Evolutionary conservation across 2,113 vertebrate species (phyloP), one percentile per base, ranked within the genome.

Genomic region (Corythornis madagascariensis): DNA sequence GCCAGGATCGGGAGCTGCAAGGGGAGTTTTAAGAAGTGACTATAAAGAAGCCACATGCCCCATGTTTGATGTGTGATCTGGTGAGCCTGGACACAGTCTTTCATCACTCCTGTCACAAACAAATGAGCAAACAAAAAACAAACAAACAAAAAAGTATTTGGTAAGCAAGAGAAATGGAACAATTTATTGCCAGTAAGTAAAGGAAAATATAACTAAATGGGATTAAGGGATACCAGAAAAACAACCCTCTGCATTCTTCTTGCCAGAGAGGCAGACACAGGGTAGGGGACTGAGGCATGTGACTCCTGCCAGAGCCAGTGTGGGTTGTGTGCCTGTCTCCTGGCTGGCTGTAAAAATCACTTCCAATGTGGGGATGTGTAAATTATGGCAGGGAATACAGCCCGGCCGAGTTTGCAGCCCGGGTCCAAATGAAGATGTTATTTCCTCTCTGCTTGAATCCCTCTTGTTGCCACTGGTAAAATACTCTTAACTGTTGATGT

Each of bases 131-230:
- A 67, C 74, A 3, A 2, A 17, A 1, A 13, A n/a, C 67, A 45
- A 52, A 26, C 24, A 50, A 50, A 24, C 13, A 52, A 25, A 52
- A 52, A 63, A 90, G 57, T 40, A 33, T 72, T 82, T 81, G 73
- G 75, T 79, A 57, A 84, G 48, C 65, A 73, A 81, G 86, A 74
- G 42, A 89, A 93, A 66, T 45, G 81, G 53, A 84, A 84, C 42
- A 43, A 75, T 66, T 79, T 63, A 38, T 52, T 89, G 88, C 86
- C 86, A 95, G 86, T 66, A 70, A 93, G 77, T 60, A 43, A 86
- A 84, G 86, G 53, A 86, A 93, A 91, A 92, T n/a, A 35, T 86
- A 90, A 67, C 35, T 56, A 53, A 85, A 86, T 69, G 84, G 24
- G 63, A 31, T 87, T 75, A 79, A 91, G 63, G 74, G 64, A 43